Evolutionary conservation across 2,888 invertebrate species (phyloP).

Genomic region (Pterobdella sp.): DNA sequence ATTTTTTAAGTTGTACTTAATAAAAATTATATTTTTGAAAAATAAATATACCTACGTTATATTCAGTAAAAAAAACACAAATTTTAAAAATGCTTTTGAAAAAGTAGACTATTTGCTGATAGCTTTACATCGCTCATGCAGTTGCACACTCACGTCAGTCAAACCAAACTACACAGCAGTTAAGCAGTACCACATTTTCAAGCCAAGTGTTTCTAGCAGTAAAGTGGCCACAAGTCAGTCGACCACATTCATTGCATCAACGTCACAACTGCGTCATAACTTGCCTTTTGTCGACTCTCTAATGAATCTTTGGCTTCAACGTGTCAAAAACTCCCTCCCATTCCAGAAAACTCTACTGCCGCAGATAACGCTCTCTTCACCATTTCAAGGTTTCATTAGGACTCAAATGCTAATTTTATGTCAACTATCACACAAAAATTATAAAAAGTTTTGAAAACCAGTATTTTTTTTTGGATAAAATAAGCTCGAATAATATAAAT

Average conservation of each 20-base stretch:
- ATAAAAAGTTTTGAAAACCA: no score
- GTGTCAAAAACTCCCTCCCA: slow-evolving; percentile 18
- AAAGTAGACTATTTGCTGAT: no score
- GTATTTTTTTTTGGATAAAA: no score
- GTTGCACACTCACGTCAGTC: not conserved
- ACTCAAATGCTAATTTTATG: no score
- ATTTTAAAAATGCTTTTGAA: no score
- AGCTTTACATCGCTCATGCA: no score
- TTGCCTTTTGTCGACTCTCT: slow-evolving; percentile 26
- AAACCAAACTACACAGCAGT: not conserved
- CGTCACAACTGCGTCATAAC: slow-evolving; percentile 20
- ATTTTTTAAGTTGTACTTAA: not conserved
- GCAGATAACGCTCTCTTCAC: slow-evolving; percentile 4
- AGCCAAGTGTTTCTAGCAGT: not conserved
- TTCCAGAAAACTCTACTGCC: slow-evolving; percentile 10
- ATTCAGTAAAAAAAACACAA: no score
- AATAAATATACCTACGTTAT: not conserved
- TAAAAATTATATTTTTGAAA: not conserved
- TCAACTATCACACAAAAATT: no score
- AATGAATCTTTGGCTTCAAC: not conserved
- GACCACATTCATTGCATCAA: slow-evolving; percentile 1
- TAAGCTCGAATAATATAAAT: no score
- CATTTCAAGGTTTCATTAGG: not conserved
- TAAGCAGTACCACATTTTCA: slow-evolving; percentile 8
- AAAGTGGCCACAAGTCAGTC: not conserved